Percentiles rank a stretch among this genome's conserved stretches.
Evolutionary conservation across 2,888 invertebrate species (phyloP).

Genomic region (Anthoptus insignis): DNA sequence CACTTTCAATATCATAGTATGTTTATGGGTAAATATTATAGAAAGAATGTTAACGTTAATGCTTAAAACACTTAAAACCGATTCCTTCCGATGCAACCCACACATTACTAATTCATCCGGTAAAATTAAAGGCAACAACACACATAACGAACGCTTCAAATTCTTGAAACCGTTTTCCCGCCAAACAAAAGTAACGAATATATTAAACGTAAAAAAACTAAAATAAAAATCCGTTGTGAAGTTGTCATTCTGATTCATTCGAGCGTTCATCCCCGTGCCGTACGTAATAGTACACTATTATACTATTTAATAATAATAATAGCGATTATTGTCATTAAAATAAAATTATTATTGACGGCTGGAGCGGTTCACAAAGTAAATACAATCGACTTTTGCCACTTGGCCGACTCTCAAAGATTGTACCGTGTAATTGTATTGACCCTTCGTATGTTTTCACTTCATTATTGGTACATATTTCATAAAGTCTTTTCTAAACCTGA

Average conservation of each 20-base stretch:
- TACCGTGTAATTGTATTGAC: conserved; percentile 80
- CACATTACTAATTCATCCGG: no score
- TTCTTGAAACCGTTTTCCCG: conserved; percentile 36
- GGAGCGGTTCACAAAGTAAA: conserved; percentile 79
- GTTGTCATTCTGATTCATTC: conserved; percentile 79
- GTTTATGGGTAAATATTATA: no score
- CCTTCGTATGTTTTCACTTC: conserved; percentile 69
- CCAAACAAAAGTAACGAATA: conserved; percentile 53
- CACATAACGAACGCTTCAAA: conserved; percentile 44
- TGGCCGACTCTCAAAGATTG: conserved; percentile 78
- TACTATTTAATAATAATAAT: conserved; percentile 75
- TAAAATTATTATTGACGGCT: conserved; percentile 76
- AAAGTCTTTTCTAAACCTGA: conserved; percentile 32
- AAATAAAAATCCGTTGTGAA: conserved; percentile 53
- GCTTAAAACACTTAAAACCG: no score
- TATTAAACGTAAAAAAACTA: conserved; percentile 48
- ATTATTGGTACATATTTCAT: conserved; percentile 59
- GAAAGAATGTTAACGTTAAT: no score
- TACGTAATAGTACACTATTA: conserved; percentile 73
- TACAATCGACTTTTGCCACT: conserved; percentile 85
- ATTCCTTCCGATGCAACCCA: no score
- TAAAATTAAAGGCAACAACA: neutral
- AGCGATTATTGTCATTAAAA: conserved; percentile 76
- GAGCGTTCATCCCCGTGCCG: conserved; percentile 82
- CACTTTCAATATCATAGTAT: no score